phyloP scores from a whole-genome alignment of 2,797 vertebrate genomes.

The Pseudopleuronectes americanus region DNA sequence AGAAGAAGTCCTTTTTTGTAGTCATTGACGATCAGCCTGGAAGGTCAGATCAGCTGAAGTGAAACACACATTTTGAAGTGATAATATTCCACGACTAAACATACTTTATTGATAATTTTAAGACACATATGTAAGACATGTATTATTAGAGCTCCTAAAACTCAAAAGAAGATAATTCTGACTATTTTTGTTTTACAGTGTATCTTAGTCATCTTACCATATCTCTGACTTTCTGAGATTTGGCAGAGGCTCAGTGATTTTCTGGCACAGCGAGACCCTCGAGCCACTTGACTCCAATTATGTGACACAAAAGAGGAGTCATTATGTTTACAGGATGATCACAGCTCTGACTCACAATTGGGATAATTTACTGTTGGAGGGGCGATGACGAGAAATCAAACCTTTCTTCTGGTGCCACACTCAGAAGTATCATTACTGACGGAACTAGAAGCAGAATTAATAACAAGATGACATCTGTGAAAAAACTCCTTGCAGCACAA shows the following conservation, averaged over 20 bases:
- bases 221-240: conserved; percentile 57
- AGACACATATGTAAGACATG: background rate
- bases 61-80: background rate
- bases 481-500: conserved; percentile 42
- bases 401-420: conserved; percentile 44
- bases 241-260: conserved; percentile 62
- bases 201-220: conserved; percentile 63
- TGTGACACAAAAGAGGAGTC: conserved; percentile 63
- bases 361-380: conserved; percentile 44
- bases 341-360: conserved; percentile 61
- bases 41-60: conserved; percentile 14
- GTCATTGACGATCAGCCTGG: conserved; percentile 26
- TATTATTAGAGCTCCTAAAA: background rate
- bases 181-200: conserved; percentile 48
- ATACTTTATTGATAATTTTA: conserved; percentile 1
- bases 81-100: background rate
- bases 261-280: conserved; percentile 60
- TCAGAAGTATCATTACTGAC: conserved; percentile 50
- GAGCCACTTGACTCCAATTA: conserved; percentile 54
- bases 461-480: conserved; percentile 48
- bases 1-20: background rate
- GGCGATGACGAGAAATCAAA: conserved; percentile 40
- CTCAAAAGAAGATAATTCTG: conserved; percentile 8
- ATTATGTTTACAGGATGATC: conserved; percentile 65
- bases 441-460: conserved; percentile 41